Conservation (phyloP, 2,797 vertebrate species). For the Myripristis jacobus region DNA sequence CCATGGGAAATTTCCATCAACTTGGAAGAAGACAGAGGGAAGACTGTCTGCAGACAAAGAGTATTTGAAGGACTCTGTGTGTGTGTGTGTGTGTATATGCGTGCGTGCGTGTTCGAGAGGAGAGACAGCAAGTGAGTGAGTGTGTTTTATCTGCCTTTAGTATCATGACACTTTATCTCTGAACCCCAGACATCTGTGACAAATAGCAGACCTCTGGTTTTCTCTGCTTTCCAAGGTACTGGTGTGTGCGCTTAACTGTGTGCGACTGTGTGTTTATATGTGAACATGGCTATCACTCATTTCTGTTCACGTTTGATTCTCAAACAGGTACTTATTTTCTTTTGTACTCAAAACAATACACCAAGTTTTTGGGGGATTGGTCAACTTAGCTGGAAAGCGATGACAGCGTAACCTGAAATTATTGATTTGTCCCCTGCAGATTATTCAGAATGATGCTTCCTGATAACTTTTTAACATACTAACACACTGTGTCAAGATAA, state of each 20-base stretch:
- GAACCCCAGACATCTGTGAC: constrained; percentile 57
- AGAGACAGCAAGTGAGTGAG: background rate
- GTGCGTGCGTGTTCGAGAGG: background rate
- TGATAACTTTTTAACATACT: no score
- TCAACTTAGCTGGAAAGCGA: no score
- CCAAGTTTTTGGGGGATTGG: no score
- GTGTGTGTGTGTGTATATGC: constrained; percentile 10
- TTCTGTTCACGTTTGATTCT: no score
- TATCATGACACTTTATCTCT: constrained; percentile 60
- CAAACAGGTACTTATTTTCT: no score
- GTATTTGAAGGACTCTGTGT: constrained; percentile 31
- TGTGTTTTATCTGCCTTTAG: constrained; percentile 36
- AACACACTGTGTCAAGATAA: no score
- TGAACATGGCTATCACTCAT: background rate
- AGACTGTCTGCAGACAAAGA: constrained; percentile 62
- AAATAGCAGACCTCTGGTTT: constrained; percentile 39
- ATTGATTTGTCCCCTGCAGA: no score
- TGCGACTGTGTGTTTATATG: background rate
- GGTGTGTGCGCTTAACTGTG: constrained; percentile 6
- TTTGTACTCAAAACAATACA: no score
- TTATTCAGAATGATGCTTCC: no score
- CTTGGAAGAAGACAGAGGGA: constrained; percentile 58
- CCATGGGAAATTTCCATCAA: constrained; percentile 68
- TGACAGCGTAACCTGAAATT: no score
- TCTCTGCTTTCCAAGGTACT: constrained; percentile 31